Evolutionary conservation across 2,113 vertebrate genomes (phyloP), one percentile per base, ranked within the genome.

Genomic region (Formicarius rufipectus): DNA sequence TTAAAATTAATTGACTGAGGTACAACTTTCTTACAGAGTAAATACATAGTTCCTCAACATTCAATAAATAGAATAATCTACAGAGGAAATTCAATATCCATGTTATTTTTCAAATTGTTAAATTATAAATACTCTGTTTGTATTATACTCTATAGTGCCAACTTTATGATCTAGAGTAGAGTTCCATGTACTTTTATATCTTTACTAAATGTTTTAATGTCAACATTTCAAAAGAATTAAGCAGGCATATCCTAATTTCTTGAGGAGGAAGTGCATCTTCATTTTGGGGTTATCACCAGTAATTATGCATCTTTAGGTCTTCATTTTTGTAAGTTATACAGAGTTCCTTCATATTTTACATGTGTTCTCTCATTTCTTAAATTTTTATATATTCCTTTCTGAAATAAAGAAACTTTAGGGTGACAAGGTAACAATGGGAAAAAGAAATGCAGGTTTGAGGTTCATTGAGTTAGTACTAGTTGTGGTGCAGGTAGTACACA

Each of bases 61-160:
- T 24, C 0, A 89, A 62, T 59, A 67, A 69, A 74, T 92, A 19
- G 2, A 90, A 67, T 24, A 72, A 56, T 77, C 87, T 74, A 53
- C 3, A 50, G 7, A 49, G 4, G 42, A 75, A 96, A 78, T 50
- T 86, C 11, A 88, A 80, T 91, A 27, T 87, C 27, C 5, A 23
- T 60, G 9, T 30, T 86, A 78, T 93, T 96, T 96, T 82, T 72
- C 33, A 66, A 84, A 58, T 50, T 69, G 35, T 68, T 75, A 59
- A 72, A 44, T 66, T 68, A 47, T 37, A 80, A 92, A 53, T 67
- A 25, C 6, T 87, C 31, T 45, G 9, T 86, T 67, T 87, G 5
- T 21, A 58, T 58, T 71, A 23, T 68, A 75, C 13, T 68, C 47
- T 89, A 94, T 93, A 13, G 30, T 37, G 28, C 12, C 39, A 82